Evolutionary conservation across 1,140 invertebrate species (phyloP).

Genomic region (Leptinotarsa texana): DNA sequence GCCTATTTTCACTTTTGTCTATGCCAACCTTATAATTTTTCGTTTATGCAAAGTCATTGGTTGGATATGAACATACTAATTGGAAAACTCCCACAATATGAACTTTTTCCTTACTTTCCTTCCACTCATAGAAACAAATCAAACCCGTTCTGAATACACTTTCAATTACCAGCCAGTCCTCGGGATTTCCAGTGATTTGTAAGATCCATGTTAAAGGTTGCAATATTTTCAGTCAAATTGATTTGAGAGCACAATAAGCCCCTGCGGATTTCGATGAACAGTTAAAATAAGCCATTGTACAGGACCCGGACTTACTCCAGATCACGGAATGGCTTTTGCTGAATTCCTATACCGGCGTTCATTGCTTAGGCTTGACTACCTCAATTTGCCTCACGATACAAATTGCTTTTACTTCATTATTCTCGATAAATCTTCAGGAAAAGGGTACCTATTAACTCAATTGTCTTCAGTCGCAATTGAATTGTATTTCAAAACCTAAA

Average conservation of each 20-base stretch:
- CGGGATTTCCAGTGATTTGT: conserved; percentile 24
- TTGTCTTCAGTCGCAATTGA: background rate
- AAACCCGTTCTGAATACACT: conserved; percentile 13
- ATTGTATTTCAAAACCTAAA: background rate
- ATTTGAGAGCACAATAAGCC: conserved; percentile 46
- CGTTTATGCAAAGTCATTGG: too few species aligned
- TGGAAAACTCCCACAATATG: too few species aligned
- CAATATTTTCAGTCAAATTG: conserved; percentile 50
- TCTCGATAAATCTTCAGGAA: conserved; percentile 24
- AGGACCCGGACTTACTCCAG: conserved; percentile 42
- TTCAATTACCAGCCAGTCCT: conserved; percentile 9
- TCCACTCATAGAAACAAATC: background rate
- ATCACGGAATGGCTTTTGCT: conserved; percentile 43
- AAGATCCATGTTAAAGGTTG: conserved; percentile 31
- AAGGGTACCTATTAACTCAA: conserved; percentile 1
- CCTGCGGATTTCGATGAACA: conserved; percentile 47
- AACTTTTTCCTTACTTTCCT: too few species aligned
- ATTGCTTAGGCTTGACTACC: conserved; percentile 23
- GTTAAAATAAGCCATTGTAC: conserved; percentile 49
- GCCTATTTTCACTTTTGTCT: too few species aligned
- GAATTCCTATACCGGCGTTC: conserved; percentile 18
- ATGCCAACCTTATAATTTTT: too few species aligned
- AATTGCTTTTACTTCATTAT: conserved; percentile 31
- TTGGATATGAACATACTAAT: too few species aligned
- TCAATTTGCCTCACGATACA: conserved; percentile 29